Conservation (phyloP, 2,797 vertebrate genomes). For the Etheostoma perlongum region DNA sequence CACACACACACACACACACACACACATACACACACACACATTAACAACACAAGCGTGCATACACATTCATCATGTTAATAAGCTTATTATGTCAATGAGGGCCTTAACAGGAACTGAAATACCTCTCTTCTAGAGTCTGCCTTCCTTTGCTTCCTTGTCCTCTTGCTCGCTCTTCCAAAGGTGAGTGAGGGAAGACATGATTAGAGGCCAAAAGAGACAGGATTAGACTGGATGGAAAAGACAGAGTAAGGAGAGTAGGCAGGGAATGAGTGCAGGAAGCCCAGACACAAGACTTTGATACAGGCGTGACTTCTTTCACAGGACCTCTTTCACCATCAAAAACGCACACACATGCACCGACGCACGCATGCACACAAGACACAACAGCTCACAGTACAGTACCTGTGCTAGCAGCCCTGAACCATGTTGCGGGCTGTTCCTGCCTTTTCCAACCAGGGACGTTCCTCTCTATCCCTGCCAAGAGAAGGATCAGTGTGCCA, state of each 20-base stretch:
- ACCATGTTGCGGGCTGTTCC: constrained; percentile 50
- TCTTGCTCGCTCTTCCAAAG: constrained; percentile 42
- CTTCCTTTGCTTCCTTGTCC: constrained; percentile 11
- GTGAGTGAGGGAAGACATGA: constrained; percentile 53
- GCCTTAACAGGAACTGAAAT: constrained; percentile 63
- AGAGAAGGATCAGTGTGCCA: constrained; percentile 59
- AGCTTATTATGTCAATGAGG: constrained; percentile 60
- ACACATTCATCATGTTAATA: constrained; percentile 64
- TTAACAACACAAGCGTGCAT: constrained; percentile 12
- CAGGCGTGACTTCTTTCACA: constrained; percentile 28
- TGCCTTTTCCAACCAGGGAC: constrained; percentile 68
- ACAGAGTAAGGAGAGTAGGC: constrained; percentile 37
- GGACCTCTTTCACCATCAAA: constrained; percentile 1
- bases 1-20: too few species aligned
- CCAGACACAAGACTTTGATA: constrained; percentile 66
- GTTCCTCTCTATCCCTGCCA: constrained; percentile 68
- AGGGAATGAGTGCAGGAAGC: constrained; percentile 40
- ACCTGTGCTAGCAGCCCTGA: constrained; percentile 65
- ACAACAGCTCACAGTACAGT: constrained; percentile 29
- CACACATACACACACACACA: too few species aligned
- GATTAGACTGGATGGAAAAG: constrained; percentile 55
- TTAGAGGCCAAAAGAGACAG: constrained; percentile 60
- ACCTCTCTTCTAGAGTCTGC: constrained; percentile 19
- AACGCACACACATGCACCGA: constrained; percentile 6
- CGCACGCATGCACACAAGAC: background rate